Evolutionary conservation across 2,113 vertebrate genomes (phyloP), one percentile per base, ranked within the genome.

Genomic region (Tor tambroides): DNA sequence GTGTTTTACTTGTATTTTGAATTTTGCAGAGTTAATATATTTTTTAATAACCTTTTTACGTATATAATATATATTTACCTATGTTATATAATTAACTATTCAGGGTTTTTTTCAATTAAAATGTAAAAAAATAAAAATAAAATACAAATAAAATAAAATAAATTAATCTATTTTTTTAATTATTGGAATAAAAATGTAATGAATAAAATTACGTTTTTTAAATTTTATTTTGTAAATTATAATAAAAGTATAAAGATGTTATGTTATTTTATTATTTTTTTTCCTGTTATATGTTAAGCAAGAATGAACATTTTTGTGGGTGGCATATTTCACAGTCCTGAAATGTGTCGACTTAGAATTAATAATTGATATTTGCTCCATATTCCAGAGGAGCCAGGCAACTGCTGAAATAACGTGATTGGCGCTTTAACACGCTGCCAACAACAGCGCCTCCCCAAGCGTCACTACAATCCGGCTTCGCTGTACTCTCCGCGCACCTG

Each of bases 401-500:
- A 43, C 71, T 26, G 71, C 41, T 49, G 6, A 80, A 71, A 79
- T 80, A 65, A 80, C 43, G 17, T 54, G 63, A 49, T 69, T 51
- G 41, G 28, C 43, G 63, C 80, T 51, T 83, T 71, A 54, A 51
- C n/a, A 23, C 80, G 54, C 30, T 38, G 19, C 81, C 63, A 71
- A 41, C 59, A 85, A 78, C 85, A 87, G 82, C 82, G 87, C 87
- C 85, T 51, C 85, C 81, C 85, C 80, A 30, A 63, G 67, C 35
- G 85, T 84, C 69, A 74, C 85, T 21, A 35, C 38, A 84, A 51
- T 69, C 74, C 87, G n/a, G 35, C 26, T 71, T 71, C 76, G 17
- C 61, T 80, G 84, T 69, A 88, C 87, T 87, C 89, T 86, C 85
- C 23, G 30, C 84, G 83, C 90, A 88, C 90, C 92, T 88, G 15